Evolutionary conservation across 2,113 vertebrate species (phyloP), one percentile per base, ranked within the genome.

Genomic region (Bucco capensis): DNA sequence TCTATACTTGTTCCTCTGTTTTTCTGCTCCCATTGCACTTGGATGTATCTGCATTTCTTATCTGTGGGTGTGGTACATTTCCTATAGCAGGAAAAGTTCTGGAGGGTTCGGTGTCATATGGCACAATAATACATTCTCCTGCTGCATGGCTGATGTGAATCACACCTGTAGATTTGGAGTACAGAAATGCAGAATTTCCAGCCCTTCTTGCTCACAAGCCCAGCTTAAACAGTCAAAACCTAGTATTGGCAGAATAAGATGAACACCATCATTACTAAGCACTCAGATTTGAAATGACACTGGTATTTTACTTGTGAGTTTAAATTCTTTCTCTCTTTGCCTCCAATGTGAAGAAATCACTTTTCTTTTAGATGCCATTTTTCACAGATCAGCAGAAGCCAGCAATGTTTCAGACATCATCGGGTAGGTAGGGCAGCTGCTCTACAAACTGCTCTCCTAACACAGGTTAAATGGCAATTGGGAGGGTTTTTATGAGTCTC

Each of bases 51-150:
- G 3, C 64, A 42, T 51, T 87, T 35, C 49, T 79, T 91, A 80
- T 65, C 81, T 85, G 83, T 61, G 80, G 84, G 83, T 78, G 77
- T 51, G 40, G 85, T 92, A 53, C 21, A 27, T 93, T 95, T 86
- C 95, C 83, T 92, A 46, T 35, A 22, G 50, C 4, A 35, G 71
- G 81, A 77, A 81, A 85, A 85, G 70, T 91, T 83, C 46, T 69
- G 8, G 9, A 42, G 54, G 46, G 37, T 67, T 95, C 25, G 70
- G 47, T 75, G 76, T 90, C 65, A 11, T 37, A 54, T 87, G 95
- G 89, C 88, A 40, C 23, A 10, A 3, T 37, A 60, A 17, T 31
- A 51, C 66, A 72, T 75, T 27, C n/a, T 75, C 21, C 51, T 71
- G 53, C 67, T 87, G 19, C 35, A 86, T 74, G 42, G 27, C 18